Evolutionary conservation across 2,113 vertebrate genomes (phyloP).

Genomic region (Phocoena sinus): DNA sequence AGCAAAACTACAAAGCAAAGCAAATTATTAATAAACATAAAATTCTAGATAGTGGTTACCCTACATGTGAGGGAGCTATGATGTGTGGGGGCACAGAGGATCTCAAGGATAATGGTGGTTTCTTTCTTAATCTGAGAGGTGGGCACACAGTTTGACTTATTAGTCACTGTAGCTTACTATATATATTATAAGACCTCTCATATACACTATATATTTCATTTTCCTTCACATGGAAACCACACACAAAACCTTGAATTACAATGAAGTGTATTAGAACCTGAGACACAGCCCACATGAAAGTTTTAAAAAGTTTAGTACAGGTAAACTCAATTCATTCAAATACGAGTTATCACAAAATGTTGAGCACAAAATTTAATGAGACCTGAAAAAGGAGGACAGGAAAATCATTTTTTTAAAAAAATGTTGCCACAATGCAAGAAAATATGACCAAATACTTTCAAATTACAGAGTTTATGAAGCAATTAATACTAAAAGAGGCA

Average conservation of each 20-base stretch:
- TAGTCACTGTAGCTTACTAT: neutral
- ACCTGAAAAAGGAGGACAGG: neutral
- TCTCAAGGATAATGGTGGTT: neutral
- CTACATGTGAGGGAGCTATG: neutral
- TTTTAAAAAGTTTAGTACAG: neutral
- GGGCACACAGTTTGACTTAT: neutral
- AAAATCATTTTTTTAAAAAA: neutral
- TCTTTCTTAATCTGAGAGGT: neutral
- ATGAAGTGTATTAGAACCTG: neutral
- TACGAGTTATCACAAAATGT: neutral
- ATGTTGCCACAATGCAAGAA: neutral
- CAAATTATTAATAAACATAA: neutral
- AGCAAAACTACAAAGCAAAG: neutral
- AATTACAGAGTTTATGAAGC: neutral
- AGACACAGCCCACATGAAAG: neutral
- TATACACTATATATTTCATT: neutral
- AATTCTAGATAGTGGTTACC: neutral
- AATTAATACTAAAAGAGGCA: neutral
- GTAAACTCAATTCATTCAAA: neutral
- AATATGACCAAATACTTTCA: neutral
- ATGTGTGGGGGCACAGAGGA: neutral
- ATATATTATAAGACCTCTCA: neutral
- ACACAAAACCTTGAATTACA: neutral
- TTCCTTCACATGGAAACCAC: neutral
- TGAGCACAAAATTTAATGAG: neutral